These are phyloP conservation scores for Lepilemur ruficaudatus DNA, from an alignment of 2,797 vertebrate genomes.

Conservation along the genomic window DNA sequence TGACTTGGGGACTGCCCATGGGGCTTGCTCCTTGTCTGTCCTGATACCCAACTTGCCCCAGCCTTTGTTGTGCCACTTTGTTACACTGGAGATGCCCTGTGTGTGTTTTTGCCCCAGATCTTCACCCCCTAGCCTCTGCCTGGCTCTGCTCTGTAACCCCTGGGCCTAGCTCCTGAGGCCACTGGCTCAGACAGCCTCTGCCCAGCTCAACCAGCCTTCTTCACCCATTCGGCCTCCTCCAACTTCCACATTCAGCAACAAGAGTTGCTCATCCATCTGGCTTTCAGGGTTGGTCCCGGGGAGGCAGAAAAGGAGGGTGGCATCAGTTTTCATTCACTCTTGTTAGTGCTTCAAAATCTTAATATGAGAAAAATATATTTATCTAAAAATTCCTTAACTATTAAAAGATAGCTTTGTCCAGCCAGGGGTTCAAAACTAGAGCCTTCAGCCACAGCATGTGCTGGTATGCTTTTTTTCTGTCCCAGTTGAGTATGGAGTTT, in stretches of 20 bases:
- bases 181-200: background rate
- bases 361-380: conserved; percentile 16
- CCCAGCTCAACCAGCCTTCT: background rate
- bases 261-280: background rate
- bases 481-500: background rate
- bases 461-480: background rate
- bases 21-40: background rate
- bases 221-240: background rate
- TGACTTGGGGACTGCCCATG: background rate
- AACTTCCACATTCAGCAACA: background rate
- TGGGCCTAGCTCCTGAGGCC: background rate
- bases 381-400: conserved; percentile 28
- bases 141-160: background rate
- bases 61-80: background rate
- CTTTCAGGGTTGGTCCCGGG: background rate
- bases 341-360: conserved; percentile 41
- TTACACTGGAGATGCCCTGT: background rate
- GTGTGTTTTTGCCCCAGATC: background rate
- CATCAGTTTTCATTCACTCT: background rate
- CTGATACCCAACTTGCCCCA: background rate
- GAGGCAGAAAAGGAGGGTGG: background rate
- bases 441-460: background rate
- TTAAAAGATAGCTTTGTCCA: background rate
- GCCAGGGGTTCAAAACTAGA: background rate
- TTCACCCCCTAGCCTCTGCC: background rate